Base-by-base conservation (phyloP, 53 echinoderm and acorn worm species). In the Crossaster papposus region DNA sequence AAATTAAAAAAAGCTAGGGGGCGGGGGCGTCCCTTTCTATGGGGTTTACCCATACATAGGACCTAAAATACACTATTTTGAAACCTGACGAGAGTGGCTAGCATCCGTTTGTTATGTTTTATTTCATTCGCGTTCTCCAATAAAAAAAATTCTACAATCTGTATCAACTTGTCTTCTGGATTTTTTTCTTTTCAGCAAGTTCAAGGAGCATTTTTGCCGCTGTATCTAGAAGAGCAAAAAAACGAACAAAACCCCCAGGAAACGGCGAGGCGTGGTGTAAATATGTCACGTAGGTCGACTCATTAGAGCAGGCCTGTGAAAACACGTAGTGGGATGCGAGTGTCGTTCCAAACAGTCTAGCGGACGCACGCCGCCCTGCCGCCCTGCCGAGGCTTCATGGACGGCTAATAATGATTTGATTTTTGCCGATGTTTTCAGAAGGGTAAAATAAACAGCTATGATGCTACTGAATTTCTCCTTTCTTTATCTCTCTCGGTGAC, bases 361-460 rank as follows among this genome's bases (percentile, higher is more conserved):
- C 62, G 12, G 3, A 11, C 68, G 4, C 26, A 10, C n/a, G 75
- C 34, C 36, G 31, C 35, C 31, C 6, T 11, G 35, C 35, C 81
- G 83, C 68, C 36, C 34, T n/a, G n/a, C n/a, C n/a, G n/a, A n/a
- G n/a, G n/a, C n/a, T n/a, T n/a, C n/a, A n/a, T n/a, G 37, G 64
- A 33, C 29, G 15, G 83, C 83, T 83, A 83, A 83, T 83, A 83
- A 68, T 70, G 70, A 83, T 83, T 83, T 83, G 18, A 23, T 28
- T 51, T 51, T 51, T 35, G 2, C 26, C 26, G 26, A 20, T 73
- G 85, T 85, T 85, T 73, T 85, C 52, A 85, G 31, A 85, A 52
- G 85, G 72, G 71, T 24, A 71, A 85, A 73, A 85, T 85, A 85
- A 85, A 85, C 72, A 85, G 31, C 72, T 14, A 52, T 82, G 73